Conservation (phyloP, 2,888 invertebrate species). For the Trypoxylon attenuatum region DNA sequence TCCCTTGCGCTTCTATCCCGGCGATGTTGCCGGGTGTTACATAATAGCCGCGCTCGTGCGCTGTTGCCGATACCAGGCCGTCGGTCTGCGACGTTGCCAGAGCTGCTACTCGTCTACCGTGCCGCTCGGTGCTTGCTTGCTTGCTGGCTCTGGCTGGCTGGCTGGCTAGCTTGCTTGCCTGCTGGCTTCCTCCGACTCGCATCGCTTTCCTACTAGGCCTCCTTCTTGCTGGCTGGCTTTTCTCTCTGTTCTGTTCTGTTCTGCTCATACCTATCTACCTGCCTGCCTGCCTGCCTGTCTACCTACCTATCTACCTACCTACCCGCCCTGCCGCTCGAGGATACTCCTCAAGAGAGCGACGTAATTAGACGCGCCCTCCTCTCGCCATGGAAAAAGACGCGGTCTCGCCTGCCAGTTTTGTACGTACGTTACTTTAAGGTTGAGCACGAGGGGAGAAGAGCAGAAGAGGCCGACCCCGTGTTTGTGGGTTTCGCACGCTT, state of each 20-base stretch:
- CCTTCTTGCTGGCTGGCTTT: neutral
- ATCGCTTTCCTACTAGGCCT: neutral
- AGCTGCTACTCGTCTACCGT: slow-evolving; percentile 47
- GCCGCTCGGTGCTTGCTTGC: slow-evolving; percentile 33
- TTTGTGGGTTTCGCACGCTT: neutral
- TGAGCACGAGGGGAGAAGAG: neutral
- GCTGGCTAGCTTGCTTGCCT: slow-evolving; percentile 30
- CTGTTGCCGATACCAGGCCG: slow-evolving; percentile 61
- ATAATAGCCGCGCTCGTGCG: slow-evolving; percentile 65
- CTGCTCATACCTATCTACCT: neutral
- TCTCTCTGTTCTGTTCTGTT: too few species aligned
- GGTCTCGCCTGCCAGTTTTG: neutral
- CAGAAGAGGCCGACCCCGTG: too few species aligned
- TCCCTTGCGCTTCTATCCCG: slow-evolving; percentile 53
- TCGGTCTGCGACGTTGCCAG: slow-evolving; percentile 48
- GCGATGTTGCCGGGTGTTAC: slow-evolving; percentile 73
- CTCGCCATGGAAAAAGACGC: neutral
- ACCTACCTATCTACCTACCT: slow-evolving; percentile 1
- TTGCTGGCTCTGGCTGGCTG: slow-evolving; percentile 7
- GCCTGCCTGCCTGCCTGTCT: neutral
- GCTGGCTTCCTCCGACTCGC: slow-evolving; percentile 12
- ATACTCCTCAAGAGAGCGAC: neutral
- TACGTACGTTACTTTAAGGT: neutral
- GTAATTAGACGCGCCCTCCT: neutral
- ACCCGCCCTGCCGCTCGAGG: neutral